phyloP scores from a whole-genome alignment of 2,888 invertebrate species.

The Cryptocheilus praepositus region DNA sequence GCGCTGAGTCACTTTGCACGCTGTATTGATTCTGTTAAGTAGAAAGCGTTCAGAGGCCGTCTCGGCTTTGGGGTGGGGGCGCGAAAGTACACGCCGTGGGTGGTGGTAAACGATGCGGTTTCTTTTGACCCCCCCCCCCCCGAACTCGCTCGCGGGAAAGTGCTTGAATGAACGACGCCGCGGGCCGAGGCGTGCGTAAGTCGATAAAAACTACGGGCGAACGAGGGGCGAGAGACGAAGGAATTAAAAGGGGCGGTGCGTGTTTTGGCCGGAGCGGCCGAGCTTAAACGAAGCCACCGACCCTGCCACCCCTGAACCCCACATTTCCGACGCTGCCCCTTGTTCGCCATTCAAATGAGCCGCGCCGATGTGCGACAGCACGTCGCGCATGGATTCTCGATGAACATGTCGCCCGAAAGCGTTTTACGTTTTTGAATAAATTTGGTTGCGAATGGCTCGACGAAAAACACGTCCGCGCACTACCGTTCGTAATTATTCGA shows the following conservation, averaged over 20 bases:
- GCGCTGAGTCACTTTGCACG: slow-evolving; percentile 41
- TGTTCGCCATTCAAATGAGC: slow-evolving; percentile 13
- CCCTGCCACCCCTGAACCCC: slow-evolving; percentile 41
- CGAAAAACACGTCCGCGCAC: no score
- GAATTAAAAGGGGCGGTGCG: slow-evolving; percentile 56
- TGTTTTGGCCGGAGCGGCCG: slow-evolving; percentile 49
- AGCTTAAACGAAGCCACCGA: slow-evolving; percentile 57
- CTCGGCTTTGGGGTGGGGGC: slow-evolving; percentile 23
- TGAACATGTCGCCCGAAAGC: no score
- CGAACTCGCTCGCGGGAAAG: slow-evolving; percentile 55
- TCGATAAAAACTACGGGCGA: slow-evolving; percentile 65
- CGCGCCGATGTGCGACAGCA: not conserved
- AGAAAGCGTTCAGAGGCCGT: slow-evolving; percentile 48
- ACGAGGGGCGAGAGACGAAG: slow-evolving; percentile 54
- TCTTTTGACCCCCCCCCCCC: slow-evolving; percentile 61
- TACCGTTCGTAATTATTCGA: no score
- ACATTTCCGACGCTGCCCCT: not conserved
- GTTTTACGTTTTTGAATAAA: no score
- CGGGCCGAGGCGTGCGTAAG: slow-evolving; percentile 61
- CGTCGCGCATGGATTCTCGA: no score
- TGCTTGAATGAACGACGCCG: slow-evolving; percentile 69
- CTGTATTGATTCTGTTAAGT: slow-evolving; percentile 63
- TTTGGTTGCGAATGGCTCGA: no score
- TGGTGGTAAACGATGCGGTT: slow-evolving; percentile 72
- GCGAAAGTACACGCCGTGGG: slow-evolving; percentile 52